These are phyloP conservation scores for Megatriorchis doriae DNA, from an alignment of 2,113 vertebrate species.

Conservation along the genomic window DNA sequence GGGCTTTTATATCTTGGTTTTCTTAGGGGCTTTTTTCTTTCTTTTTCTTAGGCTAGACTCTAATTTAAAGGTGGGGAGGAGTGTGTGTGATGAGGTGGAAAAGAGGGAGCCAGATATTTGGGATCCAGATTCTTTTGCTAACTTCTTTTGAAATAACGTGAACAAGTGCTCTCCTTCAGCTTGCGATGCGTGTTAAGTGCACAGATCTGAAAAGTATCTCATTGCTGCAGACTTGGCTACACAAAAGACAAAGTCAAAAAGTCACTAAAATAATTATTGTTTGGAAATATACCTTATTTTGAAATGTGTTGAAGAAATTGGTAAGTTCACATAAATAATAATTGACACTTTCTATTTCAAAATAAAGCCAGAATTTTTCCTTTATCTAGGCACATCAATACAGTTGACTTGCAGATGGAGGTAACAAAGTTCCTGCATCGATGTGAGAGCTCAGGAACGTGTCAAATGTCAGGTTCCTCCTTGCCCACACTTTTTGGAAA, in stretches of 20 bases:
- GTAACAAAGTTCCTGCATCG: conserved; percentile 93
- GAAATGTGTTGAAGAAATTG: not conserved
- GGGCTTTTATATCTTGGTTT: not conserved
- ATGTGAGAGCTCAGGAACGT: conserved; percentile 80
- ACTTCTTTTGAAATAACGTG: not conserved
- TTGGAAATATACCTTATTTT: not conserved
- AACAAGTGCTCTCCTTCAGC: not conserved
- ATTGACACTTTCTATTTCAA: not conserved
- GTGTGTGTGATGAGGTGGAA: not conserved
- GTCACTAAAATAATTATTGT: not conserved
- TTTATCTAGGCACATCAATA: conserved; percentile 87
- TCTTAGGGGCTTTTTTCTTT: not conserved
- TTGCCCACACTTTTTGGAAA: conserved; percentile 91
- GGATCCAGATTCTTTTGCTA: not conserved
- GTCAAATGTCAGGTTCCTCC: conserved; percentile 56
- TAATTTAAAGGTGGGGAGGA: not conserved
- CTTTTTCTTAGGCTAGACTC: not conserved
- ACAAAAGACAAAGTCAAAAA: not conserved
- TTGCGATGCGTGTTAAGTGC: not conserved
- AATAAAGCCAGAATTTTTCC: not conserved
- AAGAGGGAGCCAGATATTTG: not conserved
- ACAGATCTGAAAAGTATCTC: not conserved
- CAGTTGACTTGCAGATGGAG: conserved; percentile 95
- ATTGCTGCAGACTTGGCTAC: not conserved
- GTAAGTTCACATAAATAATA: not conserved